Percentiles rank a stretch among this genome's conserved stretches.
Conservation (phyloP, 2,797 vertebrate species). For the Myoxocephalus aenaeus region DNA sequence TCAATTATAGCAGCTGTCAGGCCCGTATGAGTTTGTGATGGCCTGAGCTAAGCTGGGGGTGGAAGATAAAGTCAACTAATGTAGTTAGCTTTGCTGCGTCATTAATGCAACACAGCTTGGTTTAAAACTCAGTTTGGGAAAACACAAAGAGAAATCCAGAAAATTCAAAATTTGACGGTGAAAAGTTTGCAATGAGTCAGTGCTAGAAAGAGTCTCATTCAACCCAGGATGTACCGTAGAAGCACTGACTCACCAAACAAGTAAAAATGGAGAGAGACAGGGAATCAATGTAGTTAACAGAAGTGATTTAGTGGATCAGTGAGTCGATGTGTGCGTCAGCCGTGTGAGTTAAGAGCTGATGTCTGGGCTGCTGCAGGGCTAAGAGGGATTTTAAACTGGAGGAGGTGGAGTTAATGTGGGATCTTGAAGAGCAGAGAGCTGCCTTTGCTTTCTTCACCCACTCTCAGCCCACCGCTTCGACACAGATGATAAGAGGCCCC, state of each 20-base stretch:
- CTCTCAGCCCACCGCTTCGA: slow-evolving; percentile 63
- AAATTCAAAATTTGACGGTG: background rate
- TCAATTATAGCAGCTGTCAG: slow-evolving; percentile 75
- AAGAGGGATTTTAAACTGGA: slow-evolving; percentile 60
- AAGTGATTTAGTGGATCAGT: slow-evolving; percentile 60
- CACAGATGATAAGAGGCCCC: slow-evolving; percentile 62
- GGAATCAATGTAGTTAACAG: slow-evolving; percentile 60
- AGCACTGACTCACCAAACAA: slow-evolving; percentile 37
- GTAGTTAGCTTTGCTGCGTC: slow-evolving; percentile 10
- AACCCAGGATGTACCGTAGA: slow-evolving; percentile 11
- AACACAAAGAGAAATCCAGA: slow-evolving; percentile 1
- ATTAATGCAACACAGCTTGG: slow-evolving; percentile 1
- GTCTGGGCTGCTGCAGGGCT: slow-evolving; percentile 43
- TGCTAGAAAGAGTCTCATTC: background rate
- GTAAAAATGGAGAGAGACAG: slow-evolving; percentile 46
- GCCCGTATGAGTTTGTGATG: slow-evolving; percentile 53
- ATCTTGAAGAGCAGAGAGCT: slow-evolving; percentile 51
- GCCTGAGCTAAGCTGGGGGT: slow-evolving; percentile 28
- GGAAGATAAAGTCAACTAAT: slow-evolving; percentile 49
- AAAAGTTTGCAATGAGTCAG: slow-evolving; percentile 5
- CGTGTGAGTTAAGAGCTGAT: slow-evolving; percentile 39
- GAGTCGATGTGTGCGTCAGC: slow-evolving; percentile 62
- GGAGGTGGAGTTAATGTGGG: slow-evolving; percentile 65
- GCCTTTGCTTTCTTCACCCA: slow-evolving; percentile 54
- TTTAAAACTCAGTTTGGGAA: slow-evolving; percentile 11